phyloP scores from a whole-genome alignment of 2,797 vertebrate species.

The Enteromius viviparus region DNA sequence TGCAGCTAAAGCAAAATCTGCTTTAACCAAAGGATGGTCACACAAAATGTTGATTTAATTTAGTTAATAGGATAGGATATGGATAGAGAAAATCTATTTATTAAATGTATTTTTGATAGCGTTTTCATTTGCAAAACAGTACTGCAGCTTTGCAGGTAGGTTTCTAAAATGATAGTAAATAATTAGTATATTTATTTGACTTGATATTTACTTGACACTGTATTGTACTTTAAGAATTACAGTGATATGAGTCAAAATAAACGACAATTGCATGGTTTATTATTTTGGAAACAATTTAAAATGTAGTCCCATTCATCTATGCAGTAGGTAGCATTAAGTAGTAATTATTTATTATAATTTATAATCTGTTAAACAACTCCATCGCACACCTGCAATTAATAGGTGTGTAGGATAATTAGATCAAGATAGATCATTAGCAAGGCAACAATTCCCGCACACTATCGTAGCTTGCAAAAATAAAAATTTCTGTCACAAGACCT shows the following conservation, averaged over 20 bases:
- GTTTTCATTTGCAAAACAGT: too few species aligned
- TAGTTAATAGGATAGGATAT: neutral
- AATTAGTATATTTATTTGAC: neutral
- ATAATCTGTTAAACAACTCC: too few species aligned
- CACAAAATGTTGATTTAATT: neutral
- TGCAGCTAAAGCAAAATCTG: neutral
- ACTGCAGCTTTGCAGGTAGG: neutral
- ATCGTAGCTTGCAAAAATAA: too few species aligned
- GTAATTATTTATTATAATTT: too few species aligned
- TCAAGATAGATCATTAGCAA: too few species aligned
- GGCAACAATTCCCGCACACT: too few species aligned
- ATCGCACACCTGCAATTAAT: too few species aligned
- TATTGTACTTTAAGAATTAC: neutral
- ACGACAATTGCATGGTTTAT: neutral
- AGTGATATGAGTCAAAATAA: neutral
- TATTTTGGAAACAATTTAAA: neutral
- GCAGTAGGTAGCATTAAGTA: neutral
- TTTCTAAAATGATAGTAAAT: neutral
- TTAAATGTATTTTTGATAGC: too few species aligned
- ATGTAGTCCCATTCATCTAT: neutral
- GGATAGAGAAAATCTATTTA: neutral
- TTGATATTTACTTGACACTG: neutral
- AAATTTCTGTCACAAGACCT: too few species aligned
- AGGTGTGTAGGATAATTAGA: too few species aligned
- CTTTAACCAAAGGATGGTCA: neutral